Evolutionary conservation across 2,888 invertebrate genomes (phyloP), one percentile per base, ranked within the genome.

Genomic region (Prosapia bicincta): DNA sequence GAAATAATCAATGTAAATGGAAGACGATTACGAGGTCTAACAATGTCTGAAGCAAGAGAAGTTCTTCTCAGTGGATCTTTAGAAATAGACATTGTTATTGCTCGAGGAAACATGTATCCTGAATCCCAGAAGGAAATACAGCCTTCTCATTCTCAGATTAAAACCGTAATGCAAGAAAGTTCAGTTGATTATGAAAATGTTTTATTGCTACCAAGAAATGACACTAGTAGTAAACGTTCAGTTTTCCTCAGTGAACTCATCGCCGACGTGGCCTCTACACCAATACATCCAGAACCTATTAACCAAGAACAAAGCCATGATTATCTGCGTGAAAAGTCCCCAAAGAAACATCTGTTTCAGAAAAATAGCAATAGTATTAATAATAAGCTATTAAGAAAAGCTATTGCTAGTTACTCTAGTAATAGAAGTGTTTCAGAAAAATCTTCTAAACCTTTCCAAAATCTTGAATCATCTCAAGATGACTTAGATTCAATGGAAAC

Each of bases 1-100:
- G 91, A 92, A 83, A 88, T 93, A 26, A 86, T 93, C 26, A 91
- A 91, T 79, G 91, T 92, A 5, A 92, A 93, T 82, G 92, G 92
- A 13, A 88, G 89, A 78, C 86, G 91, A 80, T 86, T 93, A 70
- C 88, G 90, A 5, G 91, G 91, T 70, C 85, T 92, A 23, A 88
- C 88, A 28, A 90, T 90, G 89, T 84, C 88, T 0, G 90, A 90
- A 84, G 91, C 90, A 66, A 88, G 90, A 81, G 90, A 89, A 83
- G 88, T 90, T n/a, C 85, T 92, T 3, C 88, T 88, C 79, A 89
- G 88, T 32, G 89, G 88, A 0, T 86, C 89, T 24, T 86, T 89
- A 0, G 89, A 90, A 81, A 89, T 92, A 38, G 91, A 92, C 82
- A 89, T 91, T 73, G 89, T 92, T 13, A 88, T 92, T 72, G 89